Evolutionary conservation across 2,113 vertebrate species (phyloP), one percentile per base, ranked within the genome.

Genomic region (Megaptera novaeangliae): DNA sequence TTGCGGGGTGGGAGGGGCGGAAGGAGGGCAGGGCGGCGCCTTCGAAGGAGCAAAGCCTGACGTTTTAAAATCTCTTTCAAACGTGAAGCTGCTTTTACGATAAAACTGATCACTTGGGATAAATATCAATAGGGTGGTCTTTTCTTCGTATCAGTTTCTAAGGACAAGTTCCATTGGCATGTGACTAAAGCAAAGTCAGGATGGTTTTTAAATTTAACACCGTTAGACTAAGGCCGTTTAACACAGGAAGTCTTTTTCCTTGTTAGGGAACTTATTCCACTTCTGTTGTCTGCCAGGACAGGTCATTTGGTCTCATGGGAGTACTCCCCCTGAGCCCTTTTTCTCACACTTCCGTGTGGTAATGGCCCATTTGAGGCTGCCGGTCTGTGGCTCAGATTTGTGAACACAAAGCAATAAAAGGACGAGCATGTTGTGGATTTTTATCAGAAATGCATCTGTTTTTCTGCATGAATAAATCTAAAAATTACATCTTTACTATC

Each of bases 11-110:
- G 3, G 21, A 5, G 15, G 7, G 20, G 5, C 2, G 4, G 8
- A 2, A 18, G 27, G 25, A 0, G 0, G 3, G 9, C 10, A 3
- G 5, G 8, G 18, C 2, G 7, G 39, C 0, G 0, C 12, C 1
- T 36, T 25, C 4, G 2, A 3, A 69, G 4, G 10, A 29, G 31
- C 2, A 1, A 7, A 8, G 34, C 11, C 5, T n/a, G 55, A 21
- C 11, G 3, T 8, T 77, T 69, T 12, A 8, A 13, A 31, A 11
- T 69, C 11, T 72, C 31, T 36, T 29, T 29, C 31, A 61, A 55
- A 46, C 6, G 11, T 14, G 52, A 68, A 10, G n/a, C 21, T 25
- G 49, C 39, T 71, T 52, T 20, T 25, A 21, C 3, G 0, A 17
- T 29, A 36, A 78, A 66, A 21, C 18, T 3, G 13, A 31, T 46